Evolutionary conservation across 2,888 invertebrate species (phyloP), one percentile per base, ranked within the genome.

Genomic region (Aporophyla nigra): DNA sequence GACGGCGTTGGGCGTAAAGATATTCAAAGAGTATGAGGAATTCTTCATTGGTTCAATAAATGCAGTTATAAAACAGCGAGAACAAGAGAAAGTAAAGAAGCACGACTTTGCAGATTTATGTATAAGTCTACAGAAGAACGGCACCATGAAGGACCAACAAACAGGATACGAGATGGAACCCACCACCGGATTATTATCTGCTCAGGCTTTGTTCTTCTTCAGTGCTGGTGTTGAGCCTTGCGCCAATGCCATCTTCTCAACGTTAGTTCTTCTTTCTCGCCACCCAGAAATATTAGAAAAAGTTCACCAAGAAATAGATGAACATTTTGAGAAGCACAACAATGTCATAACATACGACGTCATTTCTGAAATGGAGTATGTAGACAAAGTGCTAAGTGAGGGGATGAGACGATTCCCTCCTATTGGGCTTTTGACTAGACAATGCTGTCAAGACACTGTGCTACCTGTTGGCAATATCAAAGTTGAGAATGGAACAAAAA

Each of bases 221-320:
- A 54, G 71, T 46, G 95, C 94, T 46, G 95, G 95, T 0, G 94
- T 93, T 4, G 95, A 95, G 63, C 93, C 95, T 93, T 75, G 72
- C 1, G 81, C 85, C 1, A 74, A 70, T 33, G 74, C 71, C 0
- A 87, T 85, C 67, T 92, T 92, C 63, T 89, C 87, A 7, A 85
- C 90, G 1, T 81, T 94, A 10, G 87, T 90, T 69, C 89, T 92
- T 74, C 84, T 96, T 0, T 93, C 94, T 9, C 85, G 89, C 9
- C 86, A 93, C 73, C 91, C 92, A 12, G 90, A 93, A 19, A 84
- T 93, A 14, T 91, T 92, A 56, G 88, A 78, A 91, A 77, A 58
- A 63, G 81, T 87, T 21, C 74, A 78, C n/a, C 21, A 83, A 69
- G 86, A 86, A 70, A 62, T 86, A 19, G 87, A 87, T 27, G 74